A percentile compares a stretch with the other conserved stretches of the same genome.
Evolutionary conservation across 1,140 invertebrate species (phyloP).

Genomic region (Hylyphantes graminicola): DNA sequence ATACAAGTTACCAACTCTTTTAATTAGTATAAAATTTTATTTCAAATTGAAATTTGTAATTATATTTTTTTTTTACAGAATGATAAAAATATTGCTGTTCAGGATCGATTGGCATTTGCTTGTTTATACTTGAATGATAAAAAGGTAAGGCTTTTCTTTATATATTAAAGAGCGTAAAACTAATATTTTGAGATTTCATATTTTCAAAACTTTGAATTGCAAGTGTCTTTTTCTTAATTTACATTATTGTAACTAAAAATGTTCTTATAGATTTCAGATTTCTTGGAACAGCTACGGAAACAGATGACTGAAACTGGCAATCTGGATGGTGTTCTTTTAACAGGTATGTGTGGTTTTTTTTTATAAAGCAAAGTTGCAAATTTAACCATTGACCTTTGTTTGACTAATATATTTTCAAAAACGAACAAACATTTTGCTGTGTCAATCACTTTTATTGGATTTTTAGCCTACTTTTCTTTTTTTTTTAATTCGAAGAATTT

Average conservation of each 20-base stretch:
- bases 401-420: too few relatives aligned
- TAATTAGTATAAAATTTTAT: too few relatives aligned
- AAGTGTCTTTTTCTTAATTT: neutral
- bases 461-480: too few relatives aligned
- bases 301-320: slow-evolving; percentile 81
- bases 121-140: slow-evolving; percentile 87
- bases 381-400: neutral
- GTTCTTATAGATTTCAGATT: slow-evolving; percentile 75
- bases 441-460: too few relatives aligned
- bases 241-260: slow-evolving; percentile 12
- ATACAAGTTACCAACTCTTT: neutral
- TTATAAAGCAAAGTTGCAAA: neutral
- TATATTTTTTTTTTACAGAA: slow-evolving; percentile 70
- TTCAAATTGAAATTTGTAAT: neutral
- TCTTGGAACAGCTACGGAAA: slow-evolving; percentile 78
- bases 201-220: neutral
- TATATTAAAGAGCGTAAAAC: neutral
- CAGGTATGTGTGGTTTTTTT: slow-evolving; percentile 72
- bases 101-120: slow-evolving; percentile 94
- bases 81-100: slow-evolving; percentile 83
- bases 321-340: slow-evolving; percentile 86
- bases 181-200: neutral
- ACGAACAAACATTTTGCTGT: too few relatives aligned
- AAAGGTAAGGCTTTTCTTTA: slow-evolving; percentile 68
- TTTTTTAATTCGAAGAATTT: too few relatives aligned